phyloP scores from a whole-genome alignment of 1,140 invertebrate species.

The Lucilia sericata region DNA sequence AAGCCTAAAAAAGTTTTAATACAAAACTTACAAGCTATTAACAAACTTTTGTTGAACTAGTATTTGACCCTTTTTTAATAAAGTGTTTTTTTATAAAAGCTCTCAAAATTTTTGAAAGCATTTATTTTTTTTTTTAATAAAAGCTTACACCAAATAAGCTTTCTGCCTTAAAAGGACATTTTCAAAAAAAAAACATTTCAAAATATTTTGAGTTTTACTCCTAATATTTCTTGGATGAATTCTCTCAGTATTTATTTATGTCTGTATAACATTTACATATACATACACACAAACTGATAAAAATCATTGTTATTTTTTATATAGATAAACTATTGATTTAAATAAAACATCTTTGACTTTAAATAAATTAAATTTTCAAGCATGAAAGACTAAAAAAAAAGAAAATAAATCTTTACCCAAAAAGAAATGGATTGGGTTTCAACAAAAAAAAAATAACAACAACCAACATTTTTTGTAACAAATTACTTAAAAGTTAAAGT shows the following conservation, averaged over 20 bases:
- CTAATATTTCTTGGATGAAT: neutral
- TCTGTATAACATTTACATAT: neutral
- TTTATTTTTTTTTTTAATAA: too few species aligned
- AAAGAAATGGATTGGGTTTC: neutral
- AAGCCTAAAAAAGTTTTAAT: too few species aligned
- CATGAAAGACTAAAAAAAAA: neutral
- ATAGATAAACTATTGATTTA: constrained; percentile 29
- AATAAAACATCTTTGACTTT: constrained; percentile 7
- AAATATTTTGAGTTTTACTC: neutral
- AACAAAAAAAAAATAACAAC: neutral
- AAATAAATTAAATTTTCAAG: constrained; percentile 7
- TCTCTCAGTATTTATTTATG: neutral
- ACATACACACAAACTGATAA: neutral
- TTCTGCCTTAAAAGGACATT: too few species aligned
- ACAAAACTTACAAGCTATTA: too few species aligned
- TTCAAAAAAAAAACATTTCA: too few species aligned
- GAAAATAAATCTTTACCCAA: neutral
- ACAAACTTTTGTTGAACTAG: too few species aligned
- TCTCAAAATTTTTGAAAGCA: too few species aligned
- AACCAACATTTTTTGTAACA: neutral
- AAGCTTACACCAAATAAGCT: too few species aligned
- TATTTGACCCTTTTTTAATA: too few species aligned
- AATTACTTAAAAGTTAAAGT: constrained; percentile 19
- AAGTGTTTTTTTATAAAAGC: too few species aligned
- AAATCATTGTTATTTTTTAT: constrained; percentile 4